Evolutionary conservation across 2,888 invertebrate genomes (phyloP), one percentile per base, ranked within the genome.

Genomic region (Eupithecia tripunctaria): DNA sequence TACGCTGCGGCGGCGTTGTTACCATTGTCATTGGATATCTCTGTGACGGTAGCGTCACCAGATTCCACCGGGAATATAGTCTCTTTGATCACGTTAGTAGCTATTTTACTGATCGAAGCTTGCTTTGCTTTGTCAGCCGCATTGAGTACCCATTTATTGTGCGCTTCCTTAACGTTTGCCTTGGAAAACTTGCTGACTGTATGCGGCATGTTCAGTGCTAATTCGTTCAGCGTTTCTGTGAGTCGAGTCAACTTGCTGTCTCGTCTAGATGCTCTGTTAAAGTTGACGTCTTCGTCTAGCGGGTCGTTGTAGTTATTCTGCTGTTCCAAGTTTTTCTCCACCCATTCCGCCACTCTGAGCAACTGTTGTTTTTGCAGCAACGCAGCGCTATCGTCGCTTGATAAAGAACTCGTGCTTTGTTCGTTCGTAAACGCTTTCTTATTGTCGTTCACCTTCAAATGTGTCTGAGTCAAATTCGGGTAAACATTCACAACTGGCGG

Each of bases 261-360:
- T 70, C 92, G 84, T 76, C 92, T 85, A 38, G 85, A 73, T 21
- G 85, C 81, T 71, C 89, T 88, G 71, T 86, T 91, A 74, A 91
- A 93, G 73, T 82, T 87, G 15, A 89, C 90, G 66, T 94, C 94
- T 21, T 94, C 93, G 68, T 93, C 94, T 32, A 92, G 76, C 2
- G 91, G 93, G 79, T 94, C 94, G 51, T 91, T 92, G 68, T 89
- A 89, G 79, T 87, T 94, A 69, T 93, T 94, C 74, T 94, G 94
- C 74, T 93, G 94, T 73, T 94, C 95, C 84, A 95, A 86, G 81
- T 96, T 96, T 80, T 95, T 96, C 85, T 96, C 96, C 27, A 97
- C 96, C 97, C 97, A 97, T 81, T 97, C 97, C 0, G 97, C 97
- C 15, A 97, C 97, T 79, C 96, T 93, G 27, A 96, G 95, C 77